These are phyloP conservation scores for Bombyx mandarina DNA, from an alignment of 1,140 invertebrate genomes.

Conservation along the genomic window DNA sequence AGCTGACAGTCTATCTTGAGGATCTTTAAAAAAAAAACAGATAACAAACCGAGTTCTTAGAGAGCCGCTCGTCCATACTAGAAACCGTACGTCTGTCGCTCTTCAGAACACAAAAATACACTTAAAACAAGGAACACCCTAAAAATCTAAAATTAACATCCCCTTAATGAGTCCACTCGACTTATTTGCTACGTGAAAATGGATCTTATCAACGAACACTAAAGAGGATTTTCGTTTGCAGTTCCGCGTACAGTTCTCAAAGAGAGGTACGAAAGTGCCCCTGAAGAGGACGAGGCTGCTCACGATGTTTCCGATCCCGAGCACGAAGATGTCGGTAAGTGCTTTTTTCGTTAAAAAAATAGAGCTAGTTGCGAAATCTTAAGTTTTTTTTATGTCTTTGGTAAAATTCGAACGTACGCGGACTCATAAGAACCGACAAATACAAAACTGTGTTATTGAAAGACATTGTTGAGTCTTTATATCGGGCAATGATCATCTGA, in stretches of 20 bases:
- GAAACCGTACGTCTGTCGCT: constrained; percentile 18
- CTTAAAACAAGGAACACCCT: constrained; percentile 31
- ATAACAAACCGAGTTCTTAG: constrained; percentile 26
- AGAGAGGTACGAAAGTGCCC: constrained; percentile 82
- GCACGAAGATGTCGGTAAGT: constrained; percentile 67
- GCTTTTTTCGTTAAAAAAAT: constrained; percentile 7
- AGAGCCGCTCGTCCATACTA: constrained; percentile 13
- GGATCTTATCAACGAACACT: constrained; percentile 15
- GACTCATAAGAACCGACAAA: too few species aligned
- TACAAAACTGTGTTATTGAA: too few species aligned
- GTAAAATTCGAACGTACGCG: too few species aligned
- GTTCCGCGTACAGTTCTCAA: constrained; percentile 90
- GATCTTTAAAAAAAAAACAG: constrained; percentile 7
- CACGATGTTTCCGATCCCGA: constrained; percentile 65
- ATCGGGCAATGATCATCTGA: too few species aligned
- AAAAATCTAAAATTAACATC: constrained; percentile 57
- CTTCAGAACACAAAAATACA: constrained; percentile 43
- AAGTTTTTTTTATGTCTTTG: too few species aligned
- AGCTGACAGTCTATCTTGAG: background rate
- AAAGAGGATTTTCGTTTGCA: constrained; percentile 64
- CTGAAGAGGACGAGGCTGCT: constrained; percentile 79
- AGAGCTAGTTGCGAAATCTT: too few species aligned
- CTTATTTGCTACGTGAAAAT: constrained; percentile 12
- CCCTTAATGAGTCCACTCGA: constrained; percentile 34
- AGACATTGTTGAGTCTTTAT: too few species aligned